Evolutionary conservation across 2,797 vertebrate species (phyloP).

Genomic region (Toxotes lorentzi): DNA sequence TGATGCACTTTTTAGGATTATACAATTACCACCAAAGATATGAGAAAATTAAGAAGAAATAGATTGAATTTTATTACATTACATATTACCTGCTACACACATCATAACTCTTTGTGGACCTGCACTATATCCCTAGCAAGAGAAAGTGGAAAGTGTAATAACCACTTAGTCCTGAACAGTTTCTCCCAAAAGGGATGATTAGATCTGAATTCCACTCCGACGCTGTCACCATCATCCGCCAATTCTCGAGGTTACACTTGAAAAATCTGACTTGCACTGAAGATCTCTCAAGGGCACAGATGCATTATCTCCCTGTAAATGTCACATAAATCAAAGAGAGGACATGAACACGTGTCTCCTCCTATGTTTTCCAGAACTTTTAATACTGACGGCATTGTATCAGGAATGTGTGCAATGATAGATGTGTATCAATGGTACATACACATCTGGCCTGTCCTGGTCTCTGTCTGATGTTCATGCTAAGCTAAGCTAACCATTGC

Average conservation of each 20-base stretch:
- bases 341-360: constrained; percentile 16
- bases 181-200: constrained; percentile 48
- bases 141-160: constrained; percentile 51
- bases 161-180: constrained; percentile 36
- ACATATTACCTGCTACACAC: too few species aligned
- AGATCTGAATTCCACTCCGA: constrained; percentile 56
- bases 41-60: background rate
- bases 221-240: constrained; percentile 40
- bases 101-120: too few species aligned
- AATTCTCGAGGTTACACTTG: constrained; percentile 19
- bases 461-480: too few species aligned
- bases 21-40: background rate
- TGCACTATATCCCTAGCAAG: background rate
- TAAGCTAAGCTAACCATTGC: too few species aligned
- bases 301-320: constrained; percentile 21
- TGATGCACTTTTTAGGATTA: background rate
- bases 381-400: background rate
- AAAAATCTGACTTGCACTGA: constrained; percentile 16
- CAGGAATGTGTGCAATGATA: background rate
- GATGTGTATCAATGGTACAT: background rate
- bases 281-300: constrained; percentile 12
- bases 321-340: constrained; percentile 50
- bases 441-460: background rate
- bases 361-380: constrained; percentile 18
- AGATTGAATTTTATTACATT: background rate